Evolutionary conservation across 1,140 invertebrate genomes (phyloP).

Genomic region (Drosophila orena): DNA sequence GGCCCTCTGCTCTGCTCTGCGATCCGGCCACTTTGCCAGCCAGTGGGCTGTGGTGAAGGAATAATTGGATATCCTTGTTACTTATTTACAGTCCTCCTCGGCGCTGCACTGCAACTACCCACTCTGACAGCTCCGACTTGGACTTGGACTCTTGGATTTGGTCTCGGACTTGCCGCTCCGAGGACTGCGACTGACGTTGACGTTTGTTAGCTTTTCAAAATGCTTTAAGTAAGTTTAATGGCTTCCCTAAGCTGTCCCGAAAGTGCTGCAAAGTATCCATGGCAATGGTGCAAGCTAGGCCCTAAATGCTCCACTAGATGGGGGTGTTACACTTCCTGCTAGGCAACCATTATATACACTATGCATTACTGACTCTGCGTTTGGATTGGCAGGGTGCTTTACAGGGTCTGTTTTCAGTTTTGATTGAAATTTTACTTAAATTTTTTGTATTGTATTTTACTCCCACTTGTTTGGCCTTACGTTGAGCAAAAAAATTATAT

Average conservation of each 20-base stretch:
- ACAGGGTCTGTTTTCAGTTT: no score
- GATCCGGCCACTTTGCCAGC: slow-evolving; percentile 12
- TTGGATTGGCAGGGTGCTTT: no score
- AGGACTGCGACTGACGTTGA: slow-evolving; percentile 66
- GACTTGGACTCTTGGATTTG: slow-evolving; percentile 18
- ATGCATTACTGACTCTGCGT: neutral
- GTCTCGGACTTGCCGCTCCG: slow-evolving; percentile 25
- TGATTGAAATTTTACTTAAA: no score
- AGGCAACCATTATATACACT: slow-evolving; percentile 20
- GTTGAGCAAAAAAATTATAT: no score
- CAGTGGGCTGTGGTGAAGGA: slow-evolving; percentile 49
- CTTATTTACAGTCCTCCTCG: slow-evolving; percentile 59
- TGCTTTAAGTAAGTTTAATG: slow-evolving; percentile 80
- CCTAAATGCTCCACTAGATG: slow-evolving; percentile 40
- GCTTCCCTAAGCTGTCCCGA: slow-evolving; percentile 66
- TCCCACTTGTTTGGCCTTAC: no score
- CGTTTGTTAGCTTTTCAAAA: slow-evolving; percentile 74
- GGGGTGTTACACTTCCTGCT: neutral
- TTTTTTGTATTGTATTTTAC: no score
- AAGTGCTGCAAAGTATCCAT: slow-evolving; percentile 55
- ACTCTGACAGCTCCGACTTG: slow-evolving; percentile 33
- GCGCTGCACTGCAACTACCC: slow-evolving; percentile 21
- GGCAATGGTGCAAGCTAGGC: slow-evolving; percentile 14
- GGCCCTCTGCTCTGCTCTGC: neutral
- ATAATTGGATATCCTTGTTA: slow-evolving; percentile 83